Evolutionary conservation across 2,113 vertebrate species (phyloP).

Genomic region (Regulus satrapa): DNA sequence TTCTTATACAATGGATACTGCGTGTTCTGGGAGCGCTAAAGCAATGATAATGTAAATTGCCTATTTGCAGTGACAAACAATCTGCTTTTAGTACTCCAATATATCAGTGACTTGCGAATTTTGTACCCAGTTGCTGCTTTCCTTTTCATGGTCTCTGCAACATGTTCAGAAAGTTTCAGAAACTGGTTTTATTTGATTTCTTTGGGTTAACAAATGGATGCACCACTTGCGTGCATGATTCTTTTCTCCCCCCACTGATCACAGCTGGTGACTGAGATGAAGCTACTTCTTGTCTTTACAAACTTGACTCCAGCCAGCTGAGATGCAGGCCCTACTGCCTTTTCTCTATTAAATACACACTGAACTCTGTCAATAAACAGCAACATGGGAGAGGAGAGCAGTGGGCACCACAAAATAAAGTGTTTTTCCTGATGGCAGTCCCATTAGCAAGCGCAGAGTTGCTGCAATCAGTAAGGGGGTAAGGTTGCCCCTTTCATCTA

Average conservation of each 20-base stretch:
- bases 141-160: neutral
- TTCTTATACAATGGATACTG: conserved; percentile 25
- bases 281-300: neutral
- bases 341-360: neutral
- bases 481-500: neutral
- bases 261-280: neutral
- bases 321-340: neutral
- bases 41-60: conserved; percentile 55
- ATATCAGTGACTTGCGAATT: neutral
- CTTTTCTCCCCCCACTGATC: neutral
- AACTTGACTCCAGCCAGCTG: neutral
- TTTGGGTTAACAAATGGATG: neutral
- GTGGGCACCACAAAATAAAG: neutral
- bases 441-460: rapidly evolving
- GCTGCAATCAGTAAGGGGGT: neutral
- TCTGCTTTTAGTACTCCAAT: conserved; percentile 1
- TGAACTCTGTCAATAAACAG: neutral
- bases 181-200: neutral
- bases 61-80: conserved; percentile 61
- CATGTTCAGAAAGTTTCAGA: neutral
- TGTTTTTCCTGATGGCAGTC: neutral
- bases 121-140: neutral
- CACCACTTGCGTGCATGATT: neutral
- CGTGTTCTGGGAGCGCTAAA: conserved; percentile 49
- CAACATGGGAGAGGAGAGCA: neutral